Conservation (phyloP, 2,888 invertebrate species). For the Eupithecia inturbata region DNA sequence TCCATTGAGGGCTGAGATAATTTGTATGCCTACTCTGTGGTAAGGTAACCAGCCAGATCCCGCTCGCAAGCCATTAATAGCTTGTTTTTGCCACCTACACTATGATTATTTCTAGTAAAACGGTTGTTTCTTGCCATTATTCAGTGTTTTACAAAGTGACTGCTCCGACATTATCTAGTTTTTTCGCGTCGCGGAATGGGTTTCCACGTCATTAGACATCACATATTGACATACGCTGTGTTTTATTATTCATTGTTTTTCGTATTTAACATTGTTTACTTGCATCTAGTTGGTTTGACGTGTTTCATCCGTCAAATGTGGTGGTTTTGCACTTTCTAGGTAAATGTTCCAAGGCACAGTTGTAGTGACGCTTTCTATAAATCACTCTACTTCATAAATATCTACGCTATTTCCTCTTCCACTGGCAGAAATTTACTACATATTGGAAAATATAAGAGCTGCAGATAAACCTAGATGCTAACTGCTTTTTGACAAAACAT, state of each 20-base stretch:
- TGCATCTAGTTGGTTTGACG: conserved; percentile 36
- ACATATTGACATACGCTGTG: conserved; percentile 50
- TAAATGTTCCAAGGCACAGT: conserved; percentile 23
- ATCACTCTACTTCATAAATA: not conserved
- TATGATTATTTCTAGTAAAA: conserved; percentile 79
- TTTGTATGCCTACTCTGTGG: conserved; percentile 22
- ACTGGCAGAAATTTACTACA: not conserved
- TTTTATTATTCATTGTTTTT: conserved; percentile 55
- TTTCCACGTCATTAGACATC: conserved; percentile 73
- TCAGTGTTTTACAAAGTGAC: conserved; percentile 75
- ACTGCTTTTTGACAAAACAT: not conserved
- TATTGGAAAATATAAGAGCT: not conserved
- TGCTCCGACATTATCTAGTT: conserved; percentile 61
- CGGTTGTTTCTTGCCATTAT: conserved; percentile 74
- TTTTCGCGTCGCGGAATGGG: conserved; percentile 61
- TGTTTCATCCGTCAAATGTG: conserved; percentile 40
- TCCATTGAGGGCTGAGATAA: conserved; percentile 4
- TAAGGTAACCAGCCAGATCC: conserved; percentile 54
- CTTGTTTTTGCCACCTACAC: conserved; percentile 75
- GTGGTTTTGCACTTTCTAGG: conserved; percentile 35
- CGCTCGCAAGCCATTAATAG: conserved; percentile 65
- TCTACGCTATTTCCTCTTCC: not conserved
- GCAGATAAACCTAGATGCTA: not conserved
- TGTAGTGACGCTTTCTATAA: not conserved
- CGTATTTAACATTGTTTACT: conserved; percentile 45